Percentiles rank a stretch among this genome's conserved stretches.
phyloP scores from a whole-genome alignment of 23 tunicate species.

The Clavelina lepadiformis region DNA sequence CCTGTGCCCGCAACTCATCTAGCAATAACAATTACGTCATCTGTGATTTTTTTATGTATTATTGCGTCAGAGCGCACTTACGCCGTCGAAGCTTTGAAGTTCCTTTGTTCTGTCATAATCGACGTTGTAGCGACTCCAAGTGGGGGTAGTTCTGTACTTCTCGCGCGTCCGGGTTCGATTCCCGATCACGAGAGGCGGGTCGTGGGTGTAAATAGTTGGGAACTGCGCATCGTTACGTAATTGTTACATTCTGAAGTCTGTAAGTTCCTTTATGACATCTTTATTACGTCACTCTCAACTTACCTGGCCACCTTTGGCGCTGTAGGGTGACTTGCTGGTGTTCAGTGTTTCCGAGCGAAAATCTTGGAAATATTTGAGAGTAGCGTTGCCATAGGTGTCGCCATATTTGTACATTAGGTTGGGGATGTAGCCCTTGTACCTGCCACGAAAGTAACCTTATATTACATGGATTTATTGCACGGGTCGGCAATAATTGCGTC shows the following conservation, averaged over 20 bases:
- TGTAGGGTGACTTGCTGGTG: constrained; percentile 56
- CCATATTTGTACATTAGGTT: constrained; percentile 87
- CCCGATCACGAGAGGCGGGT: constrained; percentile 71
- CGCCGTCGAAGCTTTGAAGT: constrained; percentile 55
- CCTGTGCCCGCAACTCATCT: constrained; percentile 61
- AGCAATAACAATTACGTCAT: background rate
- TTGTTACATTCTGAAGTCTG: background rate
- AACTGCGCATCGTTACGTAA: constrained; percentile 41
- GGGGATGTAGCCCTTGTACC: constrained; percentile 88
- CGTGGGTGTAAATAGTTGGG: constrained; percentile 88
- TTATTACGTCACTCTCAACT: background rate
- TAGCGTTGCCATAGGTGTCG: constrained; percentile 86
- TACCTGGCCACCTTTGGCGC: constrained; percentile 80
- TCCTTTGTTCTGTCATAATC: constrained; percentile 72
- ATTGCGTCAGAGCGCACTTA: no score
- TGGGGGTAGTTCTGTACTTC: constrained; percentile 76
- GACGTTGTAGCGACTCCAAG: constrained; percentile 68
- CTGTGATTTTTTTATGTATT: no score
- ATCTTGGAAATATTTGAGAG: constrained; percentile 87
- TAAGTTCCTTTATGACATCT: background rate
- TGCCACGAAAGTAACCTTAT: no score
- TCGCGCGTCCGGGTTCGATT: constrained; percentile 72
- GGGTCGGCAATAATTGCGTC: no score
- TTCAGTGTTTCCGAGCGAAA: constrained; percentile 83
- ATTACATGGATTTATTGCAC: no score